Base-by-base conservation (phyloP, 2,888 invertebrate species). In the Scrobipalpa costella region DNA sequence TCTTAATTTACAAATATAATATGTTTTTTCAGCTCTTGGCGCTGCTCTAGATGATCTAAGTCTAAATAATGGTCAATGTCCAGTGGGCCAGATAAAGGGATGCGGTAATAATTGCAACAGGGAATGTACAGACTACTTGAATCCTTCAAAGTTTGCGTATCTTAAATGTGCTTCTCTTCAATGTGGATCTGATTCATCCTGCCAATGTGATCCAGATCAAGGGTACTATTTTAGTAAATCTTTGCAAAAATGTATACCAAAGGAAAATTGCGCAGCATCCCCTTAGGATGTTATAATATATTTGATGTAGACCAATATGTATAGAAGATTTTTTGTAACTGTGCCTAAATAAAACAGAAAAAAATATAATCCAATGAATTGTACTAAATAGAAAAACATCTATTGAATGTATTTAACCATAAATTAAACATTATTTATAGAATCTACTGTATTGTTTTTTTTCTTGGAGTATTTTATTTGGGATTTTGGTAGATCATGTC, bases 121-220 rank as follows among this genome's bases (percentile, higher is more conserved):
- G 8, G 15, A 49, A 49, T 49, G 49, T 7, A 19, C 0, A 7
- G 19, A 49, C 49, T 49, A 49, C 17, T 19, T 49, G 49, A 49
- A 49, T 8, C 49, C 49, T 15, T 15, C 49, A 7, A 1, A 40
- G 13, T 13, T 9, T 1, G 13, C 11, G 13, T 13, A 13, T 11
- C 40, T 17, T 7, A 49, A 19, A 7, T 49, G 49, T 9, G 0
- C 15, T 7, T 0, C 7, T 19, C 0, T 19, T n/a, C 49, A 21
- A 17, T 50, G 50, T 50, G 19, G 9, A 17, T 7, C 3, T 17
- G 21, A 0, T 21, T 50, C 50, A 17, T 50, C 50, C 9, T 50
- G 50, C 50, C 50, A 50, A 50, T 50, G 50, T 21, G 50, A 50
- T 17, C 50, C 21, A n/a, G 21, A 21, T 6, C 50, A 50, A 50